Evolutionary conservation across 2,888 invertebrate species (phyloP).

Genomic region (Dryadula phaetusa): DNA sequence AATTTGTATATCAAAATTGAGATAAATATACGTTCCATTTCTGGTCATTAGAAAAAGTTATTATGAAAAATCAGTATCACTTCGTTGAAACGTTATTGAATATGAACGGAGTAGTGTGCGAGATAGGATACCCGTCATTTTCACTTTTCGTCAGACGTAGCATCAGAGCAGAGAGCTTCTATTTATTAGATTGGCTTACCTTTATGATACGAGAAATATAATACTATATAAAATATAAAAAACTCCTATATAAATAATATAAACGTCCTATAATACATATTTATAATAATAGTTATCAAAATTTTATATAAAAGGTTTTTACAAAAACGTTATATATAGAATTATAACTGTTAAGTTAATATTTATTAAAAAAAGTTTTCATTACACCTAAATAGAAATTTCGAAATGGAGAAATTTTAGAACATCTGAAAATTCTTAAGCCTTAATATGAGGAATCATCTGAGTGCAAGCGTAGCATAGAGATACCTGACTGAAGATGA

Average conservation of each 20-base stretch:
- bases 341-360: too few species aligned
- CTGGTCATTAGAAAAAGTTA: neutral
- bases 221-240: constrained; percentile 5
- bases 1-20: too few species aligned
- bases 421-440: constrained; percentile 29
- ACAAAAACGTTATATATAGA: too few species aligned
- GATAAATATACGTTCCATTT: neutral
- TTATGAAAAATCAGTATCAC: constrained; percentile 37
- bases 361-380: too few species aligned
- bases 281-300: neutral
- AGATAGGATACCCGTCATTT: constrained; percentile 38
- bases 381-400: neutral
- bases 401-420: neutral
- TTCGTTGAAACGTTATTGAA: constrained; percentile 36
- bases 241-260: too few species aligned
- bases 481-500: constrained; percentile 81
- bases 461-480: constrained; percentile 53
- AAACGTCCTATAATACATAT: neutral
- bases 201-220: constrained; percentile 2
- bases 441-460: constrained; percentile 41
- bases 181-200: constrained; percentile 34
- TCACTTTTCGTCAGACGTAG: constrained; percentile 37
- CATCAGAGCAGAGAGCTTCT: constrained; percentile 25
- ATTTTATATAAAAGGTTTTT: neutral
- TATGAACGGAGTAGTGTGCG: constrained; percentile 36